Conservation (phyloP, 2,888 invertebrate species). For the Thereva unica region DNA sequence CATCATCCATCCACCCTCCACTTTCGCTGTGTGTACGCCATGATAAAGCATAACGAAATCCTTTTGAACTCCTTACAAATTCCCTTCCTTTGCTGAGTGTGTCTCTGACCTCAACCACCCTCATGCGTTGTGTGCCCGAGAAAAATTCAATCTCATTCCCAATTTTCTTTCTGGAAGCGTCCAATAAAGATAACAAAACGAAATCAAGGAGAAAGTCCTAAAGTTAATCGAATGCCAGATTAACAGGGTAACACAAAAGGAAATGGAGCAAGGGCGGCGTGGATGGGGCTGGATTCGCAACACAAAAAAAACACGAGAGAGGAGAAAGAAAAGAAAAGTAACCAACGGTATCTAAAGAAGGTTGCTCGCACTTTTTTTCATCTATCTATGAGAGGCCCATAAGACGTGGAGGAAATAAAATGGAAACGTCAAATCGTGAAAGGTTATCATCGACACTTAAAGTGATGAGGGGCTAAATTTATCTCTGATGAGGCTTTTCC, state of each 20-base stretch:
- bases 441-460: constrained; percentile 34
- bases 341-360: neutral
- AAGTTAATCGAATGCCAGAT: constrained; percentile 34
- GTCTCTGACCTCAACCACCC: neutral
- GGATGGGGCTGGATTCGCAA: neutral
- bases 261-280: constrained; percentile 10
- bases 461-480: constrained; percentile 34
- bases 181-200: constrained; percentile 35
- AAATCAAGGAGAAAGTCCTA: constrained; percentile 33
- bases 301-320: too few species aligned
- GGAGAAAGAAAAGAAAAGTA: neutral
- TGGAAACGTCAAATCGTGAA: constrained; percentile 33
- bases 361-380: constrained; percentile 8
- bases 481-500: constrained; percentile 34
- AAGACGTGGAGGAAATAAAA: constrained; percentile 27
- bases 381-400: constrained; percentile 17
- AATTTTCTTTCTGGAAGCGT: constrained; percentile 32
- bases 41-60: neutral
- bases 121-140: constrained; percentile 4
- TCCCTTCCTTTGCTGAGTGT: neutral
- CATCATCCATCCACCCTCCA: too few species aligned
- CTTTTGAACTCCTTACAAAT: constrained; percentile 17
- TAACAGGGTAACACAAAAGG: constrained; percentile 34
- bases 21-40: too few species aligned
- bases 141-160: constrained; percentile 33